phyloP scores from a whole-genome alignment of 2,113 vertebrate genomes.

The Nothocercus julius region DNA sequence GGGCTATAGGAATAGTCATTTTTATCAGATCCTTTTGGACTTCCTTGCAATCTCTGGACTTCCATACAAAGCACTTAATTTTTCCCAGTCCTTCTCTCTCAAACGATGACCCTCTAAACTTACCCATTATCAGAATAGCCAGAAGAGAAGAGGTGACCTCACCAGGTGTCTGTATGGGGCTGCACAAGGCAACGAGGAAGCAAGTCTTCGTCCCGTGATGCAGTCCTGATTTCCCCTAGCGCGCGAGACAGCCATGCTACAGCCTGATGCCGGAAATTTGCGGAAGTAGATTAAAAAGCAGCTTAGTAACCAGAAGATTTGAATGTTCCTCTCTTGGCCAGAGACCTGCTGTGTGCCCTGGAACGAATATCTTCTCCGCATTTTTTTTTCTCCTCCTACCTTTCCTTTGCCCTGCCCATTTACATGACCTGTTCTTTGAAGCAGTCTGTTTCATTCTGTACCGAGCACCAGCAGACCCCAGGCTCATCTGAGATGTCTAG shows the following conservation, averaged over 20 bases:
- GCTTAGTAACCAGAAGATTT: neutral
- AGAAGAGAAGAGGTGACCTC: neutral
- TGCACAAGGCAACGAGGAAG: neutral
- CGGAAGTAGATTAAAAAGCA: neutral
- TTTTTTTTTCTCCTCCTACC: neutral
- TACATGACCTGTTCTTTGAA: neutral
- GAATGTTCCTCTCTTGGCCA: neutral
- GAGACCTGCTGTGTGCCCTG: neutral
- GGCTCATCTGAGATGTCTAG: neutral
- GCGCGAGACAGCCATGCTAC: neutral
- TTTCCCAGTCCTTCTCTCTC: neutral
- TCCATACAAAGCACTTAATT: neutral
- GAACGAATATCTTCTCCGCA: neutral
- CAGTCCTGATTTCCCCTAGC: neutral
- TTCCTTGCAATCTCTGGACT: neutral
- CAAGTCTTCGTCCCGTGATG: neutral
- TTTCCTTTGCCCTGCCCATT: neutral
- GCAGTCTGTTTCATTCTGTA: neutral
- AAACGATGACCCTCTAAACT: neutral
- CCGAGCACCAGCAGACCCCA: neutral
- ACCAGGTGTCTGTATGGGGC: fast-evolving
- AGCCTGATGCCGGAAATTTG: neutral
- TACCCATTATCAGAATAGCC: neutral
- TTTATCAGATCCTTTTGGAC: neutral
- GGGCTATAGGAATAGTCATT: neutral